A percentile compares a stretch with the other conserved stretches of the same genome.
phyloP scores from a whole-genome alignment of 2,113 vertebrate genomes.

The Muscicapa adusta region DNA sequence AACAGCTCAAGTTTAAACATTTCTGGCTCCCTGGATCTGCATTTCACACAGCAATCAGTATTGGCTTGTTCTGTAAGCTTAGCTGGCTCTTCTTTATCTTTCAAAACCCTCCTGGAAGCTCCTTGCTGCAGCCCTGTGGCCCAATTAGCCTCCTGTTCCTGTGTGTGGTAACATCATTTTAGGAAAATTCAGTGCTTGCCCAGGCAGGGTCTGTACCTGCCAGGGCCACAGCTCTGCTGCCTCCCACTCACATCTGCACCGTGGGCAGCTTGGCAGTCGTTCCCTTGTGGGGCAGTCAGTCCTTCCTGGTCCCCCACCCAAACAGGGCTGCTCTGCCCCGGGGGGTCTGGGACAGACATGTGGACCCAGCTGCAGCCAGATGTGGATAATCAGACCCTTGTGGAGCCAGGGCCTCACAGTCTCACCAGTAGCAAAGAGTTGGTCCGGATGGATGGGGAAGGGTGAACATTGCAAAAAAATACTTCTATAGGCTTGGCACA shows the following conservation, averaged over 20 bases:
- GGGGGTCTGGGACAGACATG: not conserved
- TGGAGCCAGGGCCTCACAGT: not conserved
- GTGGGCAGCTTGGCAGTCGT: accelerated
- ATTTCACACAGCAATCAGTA: conserved; percentile 43
- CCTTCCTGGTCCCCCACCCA: not conserved
- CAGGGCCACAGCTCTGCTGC: not conserved
- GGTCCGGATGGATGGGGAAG: not conserved
- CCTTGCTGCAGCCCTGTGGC: not conserved
- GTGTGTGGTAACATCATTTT: not conserved
- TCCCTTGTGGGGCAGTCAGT: accelerated
- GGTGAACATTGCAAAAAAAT: not conserved
- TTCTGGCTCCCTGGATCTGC: conserved; percentile 38
- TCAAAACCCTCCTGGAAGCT: not conserved
- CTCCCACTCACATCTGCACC: not conserved
- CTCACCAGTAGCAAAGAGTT: not conserved
- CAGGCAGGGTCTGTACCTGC: not conserved
- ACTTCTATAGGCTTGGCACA: not conserved
- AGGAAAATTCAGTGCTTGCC: not conserved
- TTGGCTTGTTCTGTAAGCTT: conserved; percentile 18
- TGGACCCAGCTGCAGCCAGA: not conserved
- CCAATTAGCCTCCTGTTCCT: not conserved
- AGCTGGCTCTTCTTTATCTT: conserved; percentile 44
- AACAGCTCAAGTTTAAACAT: conserved; percentile 24
- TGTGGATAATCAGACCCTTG: not conserved
- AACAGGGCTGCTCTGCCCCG: not conserved